Base-by-base conservation (phyloP, 2,888 invertebrate genomes). In the Lymantria dispar region DNA sequence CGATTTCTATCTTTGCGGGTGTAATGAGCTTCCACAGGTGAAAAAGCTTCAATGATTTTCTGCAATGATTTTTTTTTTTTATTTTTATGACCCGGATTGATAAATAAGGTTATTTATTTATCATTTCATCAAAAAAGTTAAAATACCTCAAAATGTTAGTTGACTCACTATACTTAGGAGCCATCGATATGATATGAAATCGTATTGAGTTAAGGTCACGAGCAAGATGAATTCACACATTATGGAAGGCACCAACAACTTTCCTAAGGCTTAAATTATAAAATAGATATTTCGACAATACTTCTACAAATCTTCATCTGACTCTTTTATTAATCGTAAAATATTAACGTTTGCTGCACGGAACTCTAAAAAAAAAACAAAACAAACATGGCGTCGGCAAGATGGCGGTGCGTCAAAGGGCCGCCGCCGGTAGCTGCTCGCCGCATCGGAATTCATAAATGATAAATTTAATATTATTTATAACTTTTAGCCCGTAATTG, bases 391-490 rank as follows among this genome's bases (percentile, higher is more conserved):
- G 84, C 80, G 53, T 68, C 68, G 50, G 63, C 81, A 89, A 85
- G 80, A 88, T 87, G 89, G 87, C 85, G 76, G 78, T 72, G 67
- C 76, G 73, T 76, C 87, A 89, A 91, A 89, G 87, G 71, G 68
- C 72, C 69, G 73, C 87, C 87, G 86, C 73, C 85, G 83, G 89
- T 89, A 90, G 90, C 90, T 74, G 80, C 77, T 70, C 68, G 72
- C 78, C 70, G 72, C 75, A 72, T 75, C 76, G 83, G 87, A 82
- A 86, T 86, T 87, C 85, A 87, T 87, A 88, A 89, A 90, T 89
- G 89, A 90, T 90, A 90, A 89, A 87, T 88, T 87, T 84, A 85
- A 86, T 87, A 85, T 86, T 83, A 87, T 88, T 88, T 87, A 89
- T 82, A 81, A 78, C 72, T 68, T 65, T 70, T 60, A 70, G 74